Conservation (phyloP, 2,113 vertebrate species). For the Pteropus alecto region DNA sequence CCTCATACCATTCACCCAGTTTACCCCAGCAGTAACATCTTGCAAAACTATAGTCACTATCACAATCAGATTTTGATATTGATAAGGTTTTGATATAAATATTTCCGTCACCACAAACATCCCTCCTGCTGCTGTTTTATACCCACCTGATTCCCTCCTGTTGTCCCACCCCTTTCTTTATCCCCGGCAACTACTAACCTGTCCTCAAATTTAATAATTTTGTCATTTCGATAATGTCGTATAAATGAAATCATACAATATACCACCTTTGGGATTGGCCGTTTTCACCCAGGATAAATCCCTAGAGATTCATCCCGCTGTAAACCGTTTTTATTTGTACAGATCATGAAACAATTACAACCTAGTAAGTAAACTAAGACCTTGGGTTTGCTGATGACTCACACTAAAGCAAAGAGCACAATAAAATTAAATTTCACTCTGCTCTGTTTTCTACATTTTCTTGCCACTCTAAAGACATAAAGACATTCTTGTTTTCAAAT, state of each 20-base stretch:
- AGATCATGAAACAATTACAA: not conserved
- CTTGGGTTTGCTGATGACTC: not conserved
- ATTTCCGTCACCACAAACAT: not conserved
- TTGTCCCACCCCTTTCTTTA: not conserved
- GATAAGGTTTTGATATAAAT: not conserved
- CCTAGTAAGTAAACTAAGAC: not conserved
- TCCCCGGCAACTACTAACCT: not conserved
- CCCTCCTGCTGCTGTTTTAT: not conserved
- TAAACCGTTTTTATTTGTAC: not conserved
- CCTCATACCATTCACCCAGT: not conserved
- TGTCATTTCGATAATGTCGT: not conserved
- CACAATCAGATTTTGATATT: not conserved
- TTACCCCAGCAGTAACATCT: not conserved
- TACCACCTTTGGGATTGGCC: not conserved
- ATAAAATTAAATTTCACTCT: not conserved
- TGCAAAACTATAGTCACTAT: not conserved
- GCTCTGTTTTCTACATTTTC: not conserved
- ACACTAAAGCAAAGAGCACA: not conserved
- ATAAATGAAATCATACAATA: not conserved
- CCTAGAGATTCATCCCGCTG: not conserved
- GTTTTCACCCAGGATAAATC: not conserved
- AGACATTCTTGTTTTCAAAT: not conserved
- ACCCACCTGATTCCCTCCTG: not conserved
- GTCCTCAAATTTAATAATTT: not conserved
- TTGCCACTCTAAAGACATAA: not conserved